A percentile compares a stretch with the other conserved stretches of the same genome.
Evolutionary conservation across 64 coral and sea anemone species (phyloP).

Genomic region (Dendrophyllia cribrosa): DNA sequence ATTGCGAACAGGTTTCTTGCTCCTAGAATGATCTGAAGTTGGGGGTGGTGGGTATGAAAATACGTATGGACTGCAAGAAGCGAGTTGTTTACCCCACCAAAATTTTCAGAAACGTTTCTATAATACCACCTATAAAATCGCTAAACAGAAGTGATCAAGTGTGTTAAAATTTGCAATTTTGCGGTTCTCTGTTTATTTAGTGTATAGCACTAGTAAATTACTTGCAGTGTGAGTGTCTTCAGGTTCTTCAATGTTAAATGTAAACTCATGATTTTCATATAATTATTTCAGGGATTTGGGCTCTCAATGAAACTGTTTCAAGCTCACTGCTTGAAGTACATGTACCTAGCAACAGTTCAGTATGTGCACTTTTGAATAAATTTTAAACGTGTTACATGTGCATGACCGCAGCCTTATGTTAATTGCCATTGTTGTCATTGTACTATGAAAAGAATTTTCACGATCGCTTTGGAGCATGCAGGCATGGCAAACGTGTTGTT

Average conservation of each 20-base stretch:
- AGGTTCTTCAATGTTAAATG: not conserved
- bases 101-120: not conserved
- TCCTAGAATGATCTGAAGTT: not conserved
- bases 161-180: not conserved
- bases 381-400: too few relatives aligned
- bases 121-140: not conserved
- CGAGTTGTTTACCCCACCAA: not conserved
- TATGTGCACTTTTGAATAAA: too few relatives aligned
- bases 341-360: not conserved
- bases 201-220: not conserved
- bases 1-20: not conserved
- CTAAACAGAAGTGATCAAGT: not conserved
- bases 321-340: slow-evolving; percentile 7
- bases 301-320: not conserved
- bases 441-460: too few relatives aligned
- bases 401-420: too few relatives aligned
- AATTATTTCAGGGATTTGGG: not conserved
- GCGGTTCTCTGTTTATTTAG: not conserved
- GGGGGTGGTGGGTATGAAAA: not conserved
- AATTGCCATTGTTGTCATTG: too few relatives aligned
- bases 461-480: too few relatives aligned
- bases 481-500: too few relatives aligned
- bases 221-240: not conserved
- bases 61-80: not conserved
- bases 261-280: too few relatives aligned